Percentiles rank a stretch among this genome's conserved stretches.
These are phyloP conservation scores for Nothocercus julius DNA, from an alignment of 2,113 vertebrate species.

Conservation along the genomic window DNA sequence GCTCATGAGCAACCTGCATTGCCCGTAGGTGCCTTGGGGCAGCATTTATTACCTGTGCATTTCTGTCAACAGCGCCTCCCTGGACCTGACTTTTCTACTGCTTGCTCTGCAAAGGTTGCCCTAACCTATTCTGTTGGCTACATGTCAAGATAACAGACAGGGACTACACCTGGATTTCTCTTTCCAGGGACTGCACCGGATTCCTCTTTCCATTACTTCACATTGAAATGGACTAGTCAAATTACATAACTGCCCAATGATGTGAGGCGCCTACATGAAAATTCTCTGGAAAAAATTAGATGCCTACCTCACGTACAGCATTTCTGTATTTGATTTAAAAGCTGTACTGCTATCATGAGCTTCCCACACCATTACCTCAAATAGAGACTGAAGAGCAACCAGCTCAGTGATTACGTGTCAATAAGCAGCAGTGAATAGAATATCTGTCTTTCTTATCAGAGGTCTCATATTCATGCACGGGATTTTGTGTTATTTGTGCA, in stretches of 20 bases:
- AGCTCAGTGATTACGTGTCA: neutral
- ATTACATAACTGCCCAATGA: neutral
- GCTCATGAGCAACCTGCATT: neutral
- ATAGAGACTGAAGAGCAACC: neutral
- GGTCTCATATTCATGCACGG: neutral
- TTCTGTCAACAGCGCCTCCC: neutral
- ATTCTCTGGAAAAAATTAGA: neutral
- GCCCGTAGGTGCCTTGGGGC: neutral
- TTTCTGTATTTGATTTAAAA: neutral
- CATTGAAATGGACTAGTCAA: neutral
- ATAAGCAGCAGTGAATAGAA: neutral
- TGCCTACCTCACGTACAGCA: neutral
- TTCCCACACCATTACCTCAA: neutral
- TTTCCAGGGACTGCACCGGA: neutral
- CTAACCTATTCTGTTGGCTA: accelerated
- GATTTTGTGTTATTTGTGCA: neutral
- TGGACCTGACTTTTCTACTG: neutral
- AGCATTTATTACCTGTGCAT: neutral
- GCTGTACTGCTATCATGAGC: neutral
- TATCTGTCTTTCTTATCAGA: neutral
- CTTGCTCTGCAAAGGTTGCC: neutral
- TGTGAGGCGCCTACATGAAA: neutral
- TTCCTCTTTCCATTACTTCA: neutral
- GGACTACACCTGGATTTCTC: neutral
- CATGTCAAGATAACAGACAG: accelerated